Conservation (phyloP, 2,113 vertebrate genomes). For the Thamnophis sirtalis region DNA sequence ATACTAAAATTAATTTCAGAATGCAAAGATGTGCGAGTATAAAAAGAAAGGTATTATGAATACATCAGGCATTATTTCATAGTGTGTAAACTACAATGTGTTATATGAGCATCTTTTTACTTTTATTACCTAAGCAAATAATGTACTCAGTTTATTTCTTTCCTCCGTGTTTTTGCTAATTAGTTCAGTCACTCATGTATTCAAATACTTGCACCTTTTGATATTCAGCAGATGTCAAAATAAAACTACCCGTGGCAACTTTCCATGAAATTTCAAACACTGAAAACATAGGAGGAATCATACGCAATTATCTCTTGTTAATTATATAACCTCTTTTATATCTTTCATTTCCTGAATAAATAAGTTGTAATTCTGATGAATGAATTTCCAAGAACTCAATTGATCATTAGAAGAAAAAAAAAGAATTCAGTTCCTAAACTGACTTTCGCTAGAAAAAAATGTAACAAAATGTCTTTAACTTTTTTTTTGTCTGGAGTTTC, state of each 20-base stretch:
- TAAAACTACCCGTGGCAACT: fast-evolving
- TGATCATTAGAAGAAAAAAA: neutral
- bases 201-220: slow-evolving; percentile 17
- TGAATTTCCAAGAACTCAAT: neutral
- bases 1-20: slow-evolving; percentile 23
- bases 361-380: neutral
- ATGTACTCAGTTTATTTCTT: slow-evolving; percentile 39
- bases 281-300: neutral
- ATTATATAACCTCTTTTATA: neutral
- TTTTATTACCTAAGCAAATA: slow-evolving; percentile 35
- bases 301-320: slow-evolving; percentile 6
- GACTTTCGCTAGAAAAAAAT: neutral
- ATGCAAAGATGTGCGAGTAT: neutral
- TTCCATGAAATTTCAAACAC: neutral
- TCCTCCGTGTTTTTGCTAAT: slow-evolving; percentile 24
- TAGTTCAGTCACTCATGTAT: slow-evolving; percentile 33
- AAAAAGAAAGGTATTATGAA: slow-evolving; percentile 6
- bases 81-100: slow-evolving; percentile 14
- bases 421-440: neutral
- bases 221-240: slow-evolving; percentile 10
- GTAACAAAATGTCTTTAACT: neutral
- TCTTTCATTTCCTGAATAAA: neutral
- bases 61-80: fast-evolving
- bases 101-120: slow-evolving; percentile 33
- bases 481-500: neutral